These are phyloP conservation scores for Danionella cerebrum DNA, from an alignment of 2,113 vertebrate species.

Conservation along the genomic window DNA sequence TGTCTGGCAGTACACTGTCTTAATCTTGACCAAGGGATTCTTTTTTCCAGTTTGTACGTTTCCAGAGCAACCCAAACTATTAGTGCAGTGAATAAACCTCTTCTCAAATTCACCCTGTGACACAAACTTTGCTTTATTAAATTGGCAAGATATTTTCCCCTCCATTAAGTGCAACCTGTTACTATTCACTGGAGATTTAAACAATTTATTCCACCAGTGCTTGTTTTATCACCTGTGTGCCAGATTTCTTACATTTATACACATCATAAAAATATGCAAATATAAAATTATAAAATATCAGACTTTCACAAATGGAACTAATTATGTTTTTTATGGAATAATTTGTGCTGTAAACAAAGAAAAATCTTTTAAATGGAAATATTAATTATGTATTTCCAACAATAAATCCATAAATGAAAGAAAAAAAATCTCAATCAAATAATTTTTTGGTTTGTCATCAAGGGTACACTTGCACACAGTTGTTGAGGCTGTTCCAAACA, in stretches of 20 bases:
- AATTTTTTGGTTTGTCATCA: no score
- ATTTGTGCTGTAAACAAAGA: not conserved
- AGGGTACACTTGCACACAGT: no score
- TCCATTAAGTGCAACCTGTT: not conserved
- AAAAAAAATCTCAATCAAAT: no score
- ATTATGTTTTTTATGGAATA: not conserved
- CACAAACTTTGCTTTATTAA: slow-evolving; percentile 38
- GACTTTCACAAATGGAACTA: not conserved
- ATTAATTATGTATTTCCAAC: no score
- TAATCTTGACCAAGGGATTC: slow-evolving; percentile 55
- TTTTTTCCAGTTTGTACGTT: slow-evolving; percentile 48
- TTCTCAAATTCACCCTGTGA: slow-evolving; percentile 32
- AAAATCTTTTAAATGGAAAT: no score
- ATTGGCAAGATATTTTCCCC: slow-evolving; percentile 24
- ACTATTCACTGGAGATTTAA: not conserved
- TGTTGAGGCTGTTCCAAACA: no score
- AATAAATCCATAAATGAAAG: no score
- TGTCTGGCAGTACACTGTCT: slow-evolving; percentile 53
- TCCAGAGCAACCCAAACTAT: slow-evolving; percentile 56
- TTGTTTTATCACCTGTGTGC: slow-evolving; percentile 2
- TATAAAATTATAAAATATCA: not conserved
- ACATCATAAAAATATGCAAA: not conserved
- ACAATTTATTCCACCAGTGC: slow-evolving; percentile 15
- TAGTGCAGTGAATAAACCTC: slow-evolving; percentile 37
- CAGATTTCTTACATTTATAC: not conserved